Evolutionary conservation across 2,797 vertebrate species (phyloP).

Genomic region (Aeoliscus strigatus): DNA sequence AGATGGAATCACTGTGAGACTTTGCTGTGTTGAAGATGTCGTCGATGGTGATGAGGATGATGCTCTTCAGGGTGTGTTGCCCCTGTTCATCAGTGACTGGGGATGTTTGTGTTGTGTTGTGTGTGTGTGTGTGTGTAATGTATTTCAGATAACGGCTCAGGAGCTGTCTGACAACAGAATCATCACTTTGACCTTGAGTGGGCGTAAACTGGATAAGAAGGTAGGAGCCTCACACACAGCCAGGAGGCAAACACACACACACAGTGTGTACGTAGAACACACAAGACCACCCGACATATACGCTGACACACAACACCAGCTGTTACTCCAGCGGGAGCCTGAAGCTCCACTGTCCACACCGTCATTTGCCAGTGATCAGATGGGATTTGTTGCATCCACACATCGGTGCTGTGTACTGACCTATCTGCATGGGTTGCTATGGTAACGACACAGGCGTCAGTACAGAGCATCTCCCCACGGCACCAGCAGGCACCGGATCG

Average conservation of each 20-base stretch:
- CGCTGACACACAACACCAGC: constrained; percentile 20
- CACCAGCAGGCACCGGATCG: too few species aligned
- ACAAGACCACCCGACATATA: constrained; percentile 9
- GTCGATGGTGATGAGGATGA: constrained; percentile 1
- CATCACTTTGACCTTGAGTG: constrained; percentile 91
- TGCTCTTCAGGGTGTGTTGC: constrained; percentile 2
- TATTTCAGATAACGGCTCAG: constrained; percentile 88
- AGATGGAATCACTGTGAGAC: neutral
- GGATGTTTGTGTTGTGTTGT: constrained; percentile 25
- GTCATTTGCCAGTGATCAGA: too few species aligned
- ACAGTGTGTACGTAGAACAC: constrained; percentile 1
- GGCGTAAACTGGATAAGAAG: constrained; percentile 97
- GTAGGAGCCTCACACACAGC: constrained; percentile 59
- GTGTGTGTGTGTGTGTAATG: too few species aligned
- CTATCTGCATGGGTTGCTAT: too few species aligned
- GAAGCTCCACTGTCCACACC: too few species aligned
- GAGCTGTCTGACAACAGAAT: constrained; percentile 98
- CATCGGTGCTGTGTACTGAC: too few species aligned
- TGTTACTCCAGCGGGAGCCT: too few species aligned
- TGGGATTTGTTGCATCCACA: too few species aligned
- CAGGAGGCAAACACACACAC: constrained; percentile 3
- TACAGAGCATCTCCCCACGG: too few species aligned
- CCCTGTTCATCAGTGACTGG: constrained; percentile 4
- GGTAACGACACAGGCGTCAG: too few species aligned
- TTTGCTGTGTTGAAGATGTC: too few species aligned